These are phyloP conservation scores for Syngnathus acus DNA, from an alignment of 2,797 vertebrate genomes.

Conservation along the genomic window DNA sequence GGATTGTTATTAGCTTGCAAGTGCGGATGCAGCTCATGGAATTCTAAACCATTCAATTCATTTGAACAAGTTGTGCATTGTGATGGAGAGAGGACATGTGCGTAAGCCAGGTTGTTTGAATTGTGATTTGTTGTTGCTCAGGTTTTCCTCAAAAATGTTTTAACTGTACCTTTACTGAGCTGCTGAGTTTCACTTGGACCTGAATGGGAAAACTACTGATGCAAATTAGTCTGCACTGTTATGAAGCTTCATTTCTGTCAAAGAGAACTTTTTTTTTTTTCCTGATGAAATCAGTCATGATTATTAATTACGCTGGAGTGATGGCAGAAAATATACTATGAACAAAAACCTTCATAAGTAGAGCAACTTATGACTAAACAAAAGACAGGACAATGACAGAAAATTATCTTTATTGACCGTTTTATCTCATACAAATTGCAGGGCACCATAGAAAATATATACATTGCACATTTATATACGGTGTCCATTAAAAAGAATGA, in stretches of 20 bases:
- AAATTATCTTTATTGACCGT: conserved; percentile 76
- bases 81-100: neutral
- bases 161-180: conserved; percentile 1
- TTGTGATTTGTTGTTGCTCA: neutral
- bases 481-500: conserved; percentile 76
- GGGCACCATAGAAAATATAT: conserved; percentile 76
- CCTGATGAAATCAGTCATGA: neutral
- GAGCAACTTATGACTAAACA: neutral
- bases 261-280: neutral
- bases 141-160: neutral
- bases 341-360: neutral
- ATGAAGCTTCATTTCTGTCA: conserved; percentile 1
- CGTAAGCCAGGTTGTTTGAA: neutral
- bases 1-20: neutral
- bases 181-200: conserved; percentile 10
- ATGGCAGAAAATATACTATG: neutral
- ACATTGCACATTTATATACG: conserved; percentile 75
- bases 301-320: neutral
- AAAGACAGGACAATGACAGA: conserved; percentile 43
- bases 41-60: neutral
- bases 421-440: conserved; percentile 76
- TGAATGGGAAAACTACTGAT: conserved; percentile 32
- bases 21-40: neutral
- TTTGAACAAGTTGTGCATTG: conserved; percentile 7
- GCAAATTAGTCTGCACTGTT: conserved; percentile 25